A percentile compares a stretch with the other conserved stretches of the same genome.
These are phyloP conservation scores for Heliconius melpomene DNA, from an alignment of 1,140 invertebrate species.

Conservation along the genomic window DNA sequence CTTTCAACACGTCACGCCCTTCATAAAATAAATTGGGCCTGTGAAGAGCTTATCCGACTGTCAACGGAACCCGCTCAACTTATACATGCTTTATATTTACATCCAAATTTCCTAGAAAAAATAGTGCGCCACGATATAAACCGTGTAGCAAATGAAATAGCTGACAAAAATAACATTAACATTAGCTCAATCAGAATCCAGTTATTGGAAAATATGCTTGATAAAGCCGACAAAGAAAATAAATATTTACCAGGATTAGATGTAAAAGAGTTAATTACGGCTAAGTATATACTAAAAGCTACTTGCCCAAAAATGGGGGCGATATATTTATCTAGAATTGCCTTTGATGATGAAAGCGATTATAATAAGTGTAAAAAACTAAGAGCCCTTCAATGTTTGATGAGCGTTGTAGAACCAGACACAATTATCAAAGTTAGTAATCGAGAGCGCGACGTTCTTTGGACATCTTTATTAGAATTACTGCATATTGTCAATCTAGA, in stretches of 20 bases:
- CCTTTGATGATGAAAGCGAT: constrained; percentile 73
- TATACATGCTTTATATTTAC: constrained; percentile 81
- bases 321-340: constrained; percentile 78
- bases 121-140: constrained; percentile 80
- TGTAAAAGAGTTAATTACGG: constrained; percentile 69
- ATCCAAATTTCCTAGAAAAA: constrained; percentile 77
- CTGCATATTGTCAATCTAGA: constrained; percentile 70
- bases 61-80: constrained; percentile 81
- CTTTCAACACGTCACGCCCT: constrained; percentile 81
- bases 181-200: constrained; percentile 75
- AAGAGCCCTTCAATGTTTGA: constrained; percentile 76
- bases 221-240: constrained; percentile 59
- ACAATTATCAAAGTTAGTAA: constrained; percentile 75
- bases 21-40: constrained; percentile 81
- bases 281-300: constrained; percentile 78
- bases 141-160: constrained; percentile 81
- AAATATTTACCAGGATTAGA: constrained; percentile 55
- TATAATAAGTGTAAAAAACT: constrained; percentile 76
- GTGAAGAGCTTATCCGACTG: constrained; percentile 80
- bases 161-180: constrained; percentile 77
- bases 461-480: constrained; percentile 71
- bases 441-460: constrained; percentile 62
- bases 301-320: constrained; percentile 78
- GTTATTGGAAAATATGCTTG: constrained; percentile 76
- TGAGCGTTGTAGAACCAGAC: constrained; percentile 73